Conservation (phyloP, 2,113 vertebrate genomes). For the Pangasianodon hypophthalmus region DNA sequence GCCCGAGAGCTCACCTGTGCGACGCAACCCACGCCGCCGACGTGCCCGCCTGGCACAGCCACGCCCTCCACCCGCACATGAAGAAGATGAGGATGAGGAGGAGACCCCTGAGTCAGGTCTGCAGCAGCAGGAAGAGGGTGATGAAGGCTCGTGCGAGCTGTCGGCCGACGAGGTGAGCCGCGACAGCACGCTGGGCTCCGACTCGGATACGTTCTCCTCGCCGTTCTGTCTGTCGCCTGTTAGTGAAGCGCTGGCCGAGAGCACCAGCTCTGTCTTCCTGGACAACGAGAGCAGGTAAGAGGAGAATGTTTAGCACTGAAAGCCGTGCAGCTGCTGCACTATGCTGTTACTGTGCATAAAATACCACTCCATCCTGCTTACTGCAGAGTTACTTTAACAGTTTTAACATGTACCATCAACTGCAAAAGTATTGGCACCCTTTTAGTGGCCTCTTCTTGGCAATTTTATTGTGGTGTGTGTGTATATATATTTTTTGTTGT, state of each 20-base stretch:
- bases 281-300: conserved; percentile 86
- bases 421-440: not conserved
- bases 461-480: not conserved
- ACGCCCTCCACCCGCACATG: conserved; percentile 62
- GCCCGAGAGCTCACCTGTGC: conserved; percentile 92
- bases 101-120: conserved; percentile 60
- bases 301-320: not conserved
- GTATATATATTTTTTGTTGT: not conserved
- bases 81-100: conserved; percentile 75
- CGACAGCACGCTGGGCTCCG: conserved; percentile 91
- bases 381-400: not conserved
- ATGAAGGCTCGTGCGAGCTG: conserved; percentile 88
- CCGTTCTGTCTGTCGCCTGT: conserved; percentile 94
- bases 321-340: not conserved
- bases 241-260: conserved; percentile 86
- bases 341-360: not conserved
- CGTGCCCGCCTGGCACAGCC: conserved; percentile 64
- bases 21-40: conserved; percentile 77
- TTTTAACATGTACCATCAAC: not conserved
- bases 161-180: conserved; percentile 88
- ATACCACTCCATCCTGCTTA: not conserved
- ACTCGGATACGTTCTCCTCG: conserved; percentile 94
- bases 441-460: not conserved
- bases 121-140: conserved; percentile 75
- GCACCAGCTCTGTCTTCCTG: conserved; percentile 85